A percentile compares a stretch with the other conserved stretches of the same genome.
These are phyloP conservation scores for Oreonectes daqikongensis DNA, from an alignment of 2,797 vertebrate species.

Conservation along the genomic window DNA sequence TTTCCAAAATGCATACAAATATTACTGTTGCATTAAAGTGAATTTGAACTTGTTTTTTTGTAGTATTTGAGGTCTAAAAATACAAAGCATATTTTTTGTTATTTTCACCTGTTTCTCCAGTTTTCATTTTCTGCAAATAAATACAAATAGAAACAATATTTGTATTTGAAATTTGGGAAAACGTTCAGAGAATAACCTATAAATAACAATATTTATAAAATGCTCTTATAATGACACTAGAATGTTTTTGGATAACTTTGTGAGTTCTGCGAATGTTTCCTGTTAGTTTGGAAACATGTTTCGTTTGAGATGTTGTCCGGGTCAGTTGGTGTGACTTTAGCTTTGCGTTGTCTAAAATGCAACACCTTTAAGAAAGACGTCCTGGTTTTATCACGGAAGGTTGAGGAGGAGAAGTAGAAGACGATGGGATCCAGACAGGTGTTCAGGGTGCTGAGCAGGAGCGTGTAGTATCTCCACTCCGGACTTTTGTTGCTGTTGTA, in stretches of 20 bases:
- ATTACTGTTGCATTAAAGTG: too few species aligned
- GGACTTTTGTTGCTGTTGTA: constrained; percentile 65
- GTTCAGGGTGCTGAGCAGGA: constrained; percentile 80
- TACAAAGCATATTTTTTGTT: too few species aligned
- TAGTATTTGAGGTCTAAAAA: too few species aligned
- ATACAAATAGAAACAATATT: too few species aligned
- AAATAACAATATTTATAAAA: too few species aligned
- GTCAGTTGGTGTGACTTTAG: not conserved
- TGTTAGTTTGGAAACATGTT: not conserved
- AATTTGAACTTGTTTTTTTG: too few species aligned
- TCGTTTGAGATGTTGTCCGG: not conserved
- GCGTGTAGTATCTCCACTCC: constrained; percentile 73
- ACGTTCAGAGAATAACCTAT: too few species aligned
- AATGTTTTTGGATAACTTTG: not conserved
- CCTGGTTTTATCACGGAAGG: constrained; percentile 59
- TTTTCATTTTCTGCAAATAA: too few species aligned
- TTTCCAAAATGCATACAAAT: too few species aligned
- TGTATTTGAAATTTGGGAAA: too few species aligned
- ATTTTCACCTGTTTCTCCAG: too few species aligned
- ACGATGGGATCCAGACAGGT: constrained; percentile 83
- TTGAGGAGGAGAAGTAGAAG: constrained; percentile 72
- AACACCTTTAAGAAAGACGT: constrained; percentile 9
- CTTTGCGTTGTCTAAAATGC: constrained; percentile 1
- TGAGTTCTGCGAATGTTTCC: not conserved
- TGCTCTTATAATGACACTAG: too few species aligned